Conservation (phyloP, 2,888 invertebrate genomes). For the Tenthredo scrophulariae region DNA sequence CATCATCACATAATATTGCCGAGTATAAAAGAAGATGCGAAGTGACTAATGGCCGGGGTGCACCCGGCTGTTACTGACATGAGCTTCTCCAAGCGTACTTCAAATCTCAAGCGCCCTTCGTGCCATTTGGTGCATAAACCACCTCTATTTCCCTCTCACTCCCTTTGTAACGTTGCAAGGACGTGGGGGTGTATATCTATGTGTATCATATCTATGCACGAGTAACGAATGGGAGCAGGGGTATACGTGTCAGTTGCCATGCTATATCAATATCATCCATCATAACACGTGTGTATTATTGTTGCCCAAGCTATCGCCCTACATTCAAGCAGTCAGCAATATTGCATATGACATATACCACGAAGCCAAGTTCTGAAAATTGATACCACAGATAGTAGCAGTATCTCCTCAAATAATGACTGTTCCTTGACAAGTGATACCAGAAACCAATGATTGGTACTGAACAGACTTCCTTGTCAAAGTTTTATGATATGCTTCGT, state of each 20-base stretch:
- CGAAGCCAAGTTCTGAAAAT: conserved; percentile 22
- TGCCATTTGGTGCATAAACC: conserved; percentile 59
- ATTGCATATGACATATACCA: conserved; percentile 31
- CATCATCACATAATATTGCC: conserved; percentile 21
- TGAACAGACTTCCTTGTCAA: background rate
- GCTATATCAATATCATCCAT: conserved; percentile 75
- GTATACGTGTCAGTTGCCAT: conserved; percentile 75
- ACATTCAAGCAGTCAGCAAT: conserved; percentile 13
- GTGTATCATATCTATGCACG: conserved; percentile 17
- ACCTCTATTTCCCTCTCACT: conserved; percentile 56
- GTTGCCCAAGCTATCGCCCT: conserved; percentile 15
- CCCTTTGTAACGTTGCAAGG: conserved; percentile 56
- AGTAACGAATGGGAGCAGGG: conserved; percentile 50
- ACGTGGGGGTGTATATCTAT: conserved; percentile 60
- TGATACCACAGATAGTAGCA: background rate
- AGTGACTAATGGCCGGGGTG: conserved; percentile 43
- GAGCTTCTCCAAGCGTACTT: conserved; percentile 53
- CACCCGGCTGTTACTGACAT: conserved; percentile 39
- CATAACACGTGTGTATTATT: conserved; percentile 61
- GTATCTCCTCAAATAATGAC: background rate
- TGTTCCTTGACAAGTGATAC: background rate
- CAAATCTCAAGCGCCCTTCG: conserved; percentile 52
- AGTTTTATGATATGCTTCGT: background rate
- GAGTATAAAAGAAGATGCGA: conserved; percentile 46
- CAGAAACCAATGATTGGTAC: background rate